A percentile compares a stretch with the other conserved stretches of the same genome.
Evolutionary conservation across 2,113 vertebrate genomes (phyloP).

Genomic region (Antechinus stuartii): DNA sequence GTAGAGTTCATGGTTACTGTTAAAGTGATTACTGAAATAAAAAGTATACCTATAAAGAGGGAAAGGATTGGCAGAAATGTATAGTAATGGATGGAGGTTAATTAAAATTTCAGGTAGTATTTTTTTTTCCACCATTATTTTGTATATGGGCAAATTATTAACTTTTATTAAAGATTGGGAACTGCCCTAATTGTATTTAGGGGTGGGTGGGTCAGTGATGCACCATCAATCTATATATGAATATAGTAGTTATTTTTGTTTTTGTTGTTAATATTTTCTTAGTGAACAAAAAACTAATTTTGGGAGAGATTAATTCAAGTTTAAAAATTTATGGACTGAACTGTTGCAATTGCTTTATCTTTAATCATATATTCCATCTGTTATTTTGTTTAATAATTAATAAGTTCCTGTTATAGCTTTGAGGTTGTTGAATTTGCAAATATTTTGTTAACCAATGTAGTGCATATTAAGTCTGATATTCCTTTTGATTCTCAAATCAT

Average conservation of each 20-base stretch:
- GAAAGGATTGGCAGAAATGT: background rate
- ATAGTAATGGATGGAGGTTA: background rate
- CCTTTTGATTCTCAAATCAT: background rate
- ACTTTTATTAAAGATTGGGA: background rate
- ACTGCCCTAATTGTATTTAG: background rate
- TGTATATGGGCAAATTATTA: background rate
- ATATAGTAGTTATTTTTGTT: background rate
- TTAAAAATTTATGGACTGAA: slow-evolving; percentile 11
- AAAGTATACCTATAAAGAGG: background rate
- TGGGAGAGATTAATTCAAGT: slow-evolving; percentile 12
- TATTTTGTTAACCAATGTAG: background rate
- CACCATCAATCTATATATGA: background rate
- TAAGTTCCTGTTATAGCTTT: background rate
- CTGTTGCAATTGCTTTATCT: slow-evolving; percentile 4
- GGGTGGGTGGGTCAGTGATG: background rate
- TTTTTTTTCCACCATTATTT: background rate
- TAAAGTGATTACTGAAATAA: background rate
- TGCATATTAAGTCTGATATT: background rate
- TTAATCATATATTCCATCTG: slow-evolving; percentile 32
- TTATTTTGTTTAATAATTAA: slow-evolving; percentile 36
- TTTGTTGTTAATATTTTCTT: background rate
- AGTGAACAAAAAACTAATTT: background rate
- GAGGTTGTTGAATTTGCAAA: background rate
- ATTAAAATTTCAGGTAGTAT: background rate
- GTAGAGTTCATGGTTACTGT: background rate